Evolutionary conservation across 1,140 invertebrate species (phyloP).

Genomic region (Nasonia longicornis): DNA sequence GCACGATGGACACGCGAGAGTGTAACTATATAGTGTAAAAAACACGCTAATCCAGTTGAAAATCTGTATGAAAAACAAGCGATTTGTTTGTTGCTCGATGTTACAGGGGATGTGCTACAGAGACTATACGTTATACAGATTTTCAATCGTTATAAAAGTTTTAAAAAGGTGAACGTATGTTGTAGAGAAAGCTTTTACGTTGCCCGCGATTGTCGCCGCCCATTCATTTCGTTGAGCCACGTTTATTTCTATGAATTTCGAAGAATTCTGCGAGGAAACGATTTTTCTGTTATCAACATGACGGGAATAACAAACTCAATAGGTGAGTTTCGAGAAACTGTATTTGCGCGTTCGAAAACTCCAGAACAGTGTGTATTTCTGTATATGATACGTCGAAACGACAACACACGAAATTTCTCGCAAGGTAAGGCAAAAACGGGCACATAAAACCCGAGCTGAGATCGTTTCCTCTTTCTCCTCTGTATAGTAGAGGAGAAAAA

Average conservation of each 20-base stretch:
- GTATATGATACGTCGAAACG: not conserved
- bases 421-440: not conserved
- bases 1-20: not conserved
- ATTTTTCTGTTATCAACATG: not conserved
- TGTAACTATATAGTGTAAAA: slow-evolving; percentile 34
- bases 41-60: not conserved
- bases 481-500: not conserved
- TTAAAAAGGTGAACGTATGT: not conserved
- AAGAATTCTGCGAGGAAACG: not conserved
- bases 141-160: not conserved
- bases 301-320: not conserved
- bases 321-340: not conserved
- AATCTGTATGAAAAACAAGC: slow-evolving; percentile 6
- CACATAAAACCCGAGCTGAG: not conserved
- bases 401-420: not conserved
- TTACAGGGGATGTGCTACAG: not conserved
- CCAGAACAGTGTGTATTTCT: not conserved
- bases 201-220: not conserved
- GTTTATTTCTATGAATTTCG: too few relatives aligned
- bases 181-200: not conserved
- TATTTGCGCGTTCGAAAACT: not conserved
- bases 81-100: not conserved
- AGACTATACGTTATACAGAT: not conserved
- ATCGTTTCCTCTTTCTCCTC: slow-evolving; percentile 18
- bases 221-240: not conserved